Evolutionary conservation across 2,113 vertebrate genomes (phyloP), one percentile per base, ranked within the genome.

Genomic region (Globicephala melas): DNA sequence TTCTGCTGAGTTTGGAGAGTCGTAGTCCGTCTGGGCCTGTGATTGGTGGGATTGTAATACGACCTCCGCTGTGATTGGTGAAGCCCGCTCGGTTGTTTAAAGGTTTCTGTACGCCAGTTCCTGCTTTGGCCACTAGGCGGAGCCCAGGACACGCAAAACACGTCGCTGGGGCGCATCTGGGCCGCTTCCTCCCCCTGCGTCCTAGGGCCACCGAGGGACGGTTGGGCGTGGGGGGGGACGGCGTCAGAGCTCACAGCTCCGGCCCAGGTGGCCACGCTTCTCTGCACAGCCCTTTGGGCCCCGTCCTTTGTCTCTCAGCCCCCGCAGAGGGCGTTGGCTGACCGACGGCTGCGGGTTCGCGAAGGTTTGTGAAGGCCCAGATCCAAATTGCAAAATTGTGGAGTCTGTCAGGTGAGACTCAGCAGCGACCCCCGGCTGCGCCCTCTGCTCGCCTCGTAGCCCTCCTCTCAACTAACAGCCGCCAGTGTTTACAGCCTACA

Each of bases 221-320:
- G 76, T 33, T 26, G 25, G 36, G 79, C 33, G 28, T 33, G 13
- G 36, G 36, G 38, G 38, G 31, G 71, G 12, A 62, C 25, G 58
- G 60, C 50, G 81, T 76, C 91, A 7, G 68, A 65, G 62, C 77
- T 53, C 81, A 60, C 44, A 63, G 85, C 91, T 38, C 70, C 5
- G 23, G 88, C 53, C 77, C 58, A 1, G 77, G 77, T 73, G 97
- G 95, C 83, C 73, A 90, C 90, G 96, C 97, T 97, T 95, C 94
- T 84, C 90, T 93, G 94, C 90, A 91, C 79, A 89, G 92, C 21
- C 65, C 88, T 89, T 89, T 91, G 67, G 96, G 89, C 96, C 90
- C 65, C 41, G 86, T 94, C 55, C 63, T 71, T 70, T 94, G 97
- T 96, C 98, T 96, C 36, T 68, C 41, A 33, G 92, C 96, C 96